Base-by-base conservation (phyloP, 2,888 invertebrate genomes). In the Leptodirus hochenwartii region DNA sequence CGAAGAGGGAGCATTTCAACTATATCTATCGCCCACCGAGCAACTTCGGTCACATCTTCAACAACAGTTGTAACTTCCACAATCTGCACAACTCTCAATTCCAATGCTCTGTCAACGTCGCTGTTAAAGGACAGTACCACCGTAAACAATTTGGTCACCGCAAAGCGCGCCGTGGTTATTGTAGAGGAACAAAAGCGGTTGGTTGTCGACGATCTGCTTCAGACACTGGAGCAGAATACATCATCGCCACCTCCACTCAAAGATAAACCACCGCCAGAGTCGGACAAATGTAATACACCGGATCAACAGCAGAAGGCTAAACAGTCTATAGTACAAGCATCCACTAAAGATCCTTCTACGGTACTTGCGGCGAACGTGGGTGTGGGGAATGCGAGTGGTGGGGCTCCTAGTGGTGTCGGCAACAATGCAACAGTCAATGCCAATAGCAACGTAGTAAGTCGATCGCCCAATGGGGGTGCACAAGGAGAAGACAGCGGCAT, bases 401-500 rank as follows among this genome's bases (percentile, higher is more conserved):
- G n/a, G n/a, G n/a, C n/a, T n/a, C n/a, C n/a, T n/a, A n/a, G n/a
- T n/a, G n/a, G n/a, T n/a, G n/a, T n/a, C n/a, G n/a, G n/a, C n/a
- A n/a, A n/a, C n/a, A n/a, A n/a, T n/a, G n/a, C n/a, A n/a, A n/a
- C n/a, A n/a, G n/a, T n/a, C n/a, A n/a, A n/a, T n/a, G n/a, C n/a
- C n/a, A n/a, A n/a, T n/a, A n/a, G 46, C 20, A 43, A 44, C 29
- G 43, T 44, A 32, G 39, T 45, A 10, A 6, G 9, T 9, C 43
- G 56, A 15, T 55, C 56, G n/a, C 54, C 55, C 9, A 54, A 50
- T 37, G 20, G 20, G 8, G n/a, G 8, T n/a, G 48, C 46, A 4
- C 75, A 75, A 44, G 84, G 84, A 25, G 87, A 87, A 49, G 85
- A 87, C 54, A 85, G 85, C 32, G 87, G 87, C 10, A 87, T 87